Evolutionary conservation across 2,113 vertebrate species (phyloP).

Genomic region (Oreotrochilus melanogaster): DNA sequence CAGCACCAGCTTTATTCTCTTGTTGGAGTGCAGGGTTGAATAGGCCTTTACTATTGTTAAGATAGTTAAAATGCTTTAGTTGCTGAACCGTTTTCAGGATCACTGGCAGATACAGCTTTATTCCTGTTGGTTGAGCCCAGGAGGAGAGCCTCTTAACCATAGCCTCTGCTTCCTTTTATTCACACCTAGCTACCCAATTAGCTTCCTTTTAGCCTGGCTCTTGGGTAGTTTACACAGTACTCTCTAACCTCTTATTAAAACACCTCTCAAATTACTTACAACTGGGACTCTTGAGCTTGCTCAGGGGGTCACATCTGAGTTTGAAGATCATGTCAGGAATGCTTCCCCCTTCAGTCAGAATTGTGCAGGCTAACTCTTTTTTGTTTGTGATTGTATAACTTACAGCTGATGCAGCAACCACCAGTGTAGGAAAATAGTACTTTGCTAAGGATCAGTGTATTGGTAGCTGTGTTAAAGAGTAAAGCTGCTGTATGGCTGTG

Average conservation of each 20-base stretch:
- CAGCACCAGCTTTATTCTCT: background rate
- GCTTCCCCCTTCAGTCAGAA: background rate
- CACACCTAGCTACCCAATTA: conserved; percentile 7
- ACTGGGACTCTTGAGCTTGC: background rate
- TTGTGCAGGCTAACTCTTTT: background rate
- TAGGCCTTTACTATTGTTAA: background rate
- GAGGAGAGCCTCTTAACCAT: background rate
- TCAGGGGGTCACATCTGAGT: background rate
- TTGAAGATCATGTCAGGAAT: background rate
- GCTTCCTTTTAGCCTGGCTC: background rate
- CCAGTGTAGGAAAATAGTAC: background rate
- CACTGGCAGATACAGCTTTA: background rate
- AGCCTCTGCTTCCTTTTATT: conserved; percentile 24
- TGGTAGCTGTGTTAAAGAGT: background rate
- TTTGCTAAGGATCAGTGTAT: background rate
- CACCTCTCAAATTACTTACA: background rate
- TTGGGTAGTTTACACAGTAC: background rate
- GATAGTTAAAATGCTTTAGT: background rate
- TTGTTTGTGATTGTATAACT: background rate
- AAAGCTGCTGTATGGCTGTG: background rate
- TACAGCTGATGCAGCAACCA: background rate
- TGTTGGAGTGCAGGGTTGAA: background rate
- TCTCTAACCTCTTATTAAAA: conserved; percentile 10
- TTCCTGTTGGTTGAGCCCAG: background rate
- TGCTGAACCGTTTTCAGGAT: background rate